Evolutionary conservation across 2,888 invertebrate genomes (phyloP).

Genomic region (Diplolepis rosae): DNA sequence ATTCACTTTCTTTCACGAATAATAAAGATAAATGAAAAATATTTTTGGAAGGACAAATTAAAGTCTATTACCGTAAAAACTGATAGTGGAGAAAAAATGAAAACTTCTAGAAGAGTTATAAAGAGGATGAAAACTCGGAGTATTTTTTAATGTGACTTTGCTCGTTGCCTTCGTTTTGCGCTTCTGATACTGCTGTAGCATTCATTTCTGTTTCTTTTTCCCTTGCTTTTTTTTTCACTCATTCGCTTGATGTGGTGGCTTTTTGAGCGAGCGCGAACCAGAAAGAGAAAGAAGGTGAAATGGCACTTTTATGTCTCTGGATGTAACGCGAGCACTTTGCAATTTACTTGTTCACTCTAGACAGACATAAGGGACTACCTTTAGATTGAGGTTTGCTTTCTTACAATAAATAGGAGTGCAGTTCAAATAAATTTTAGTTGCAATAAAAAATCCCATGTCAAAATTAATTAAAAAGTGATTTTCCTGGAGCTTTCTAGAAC

Average conservation of each 20-base stretch:
- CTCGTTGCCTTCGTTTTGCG: slow-evolving; percentile 19
- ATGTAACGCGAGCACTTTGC: slow-evolving; percentile 47
- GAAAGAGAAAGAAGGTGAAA: slow-evolving; percentile 50
- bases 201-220: slow-evolving; percentile 23
- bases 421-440: background rate
- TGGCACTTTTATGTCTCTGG: slow-evolving; percentile 56
- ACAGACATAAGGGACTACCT: background rate
- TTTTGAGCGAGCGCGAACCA: slow-evolving; percentile 22
- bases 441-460: background rate
- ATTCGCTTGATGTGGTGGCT: slow-evolving; percentile 31
- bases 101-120: background rate
- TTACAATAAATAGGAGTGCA: slow-evolving; percentile 11
- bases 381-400: slow-evolving; percentile 26
- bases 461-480: no score
- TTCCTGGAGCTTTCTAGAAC: no score
- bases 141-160: slow-evolving; percentile 24
- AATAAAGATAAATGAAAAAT: background rate
- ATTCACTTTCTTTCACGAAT: no score
- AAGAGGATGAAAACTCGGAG: slow-evolving; percentile 9
- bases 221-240: slow-evolving; percentile 27
- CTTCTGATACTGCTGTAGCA: slow-evolving; percentile 1
- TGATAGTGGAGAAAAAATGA: background rate
- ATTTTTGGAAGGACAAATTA: background rate
- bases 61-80: background rate
- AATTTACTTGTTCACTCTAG: slow-evolving; percentile 25